Evolutionary conservation across 2,113 vertebrate species (phyloP).

Genomic region (Lasiurus cinereus): DNA sequence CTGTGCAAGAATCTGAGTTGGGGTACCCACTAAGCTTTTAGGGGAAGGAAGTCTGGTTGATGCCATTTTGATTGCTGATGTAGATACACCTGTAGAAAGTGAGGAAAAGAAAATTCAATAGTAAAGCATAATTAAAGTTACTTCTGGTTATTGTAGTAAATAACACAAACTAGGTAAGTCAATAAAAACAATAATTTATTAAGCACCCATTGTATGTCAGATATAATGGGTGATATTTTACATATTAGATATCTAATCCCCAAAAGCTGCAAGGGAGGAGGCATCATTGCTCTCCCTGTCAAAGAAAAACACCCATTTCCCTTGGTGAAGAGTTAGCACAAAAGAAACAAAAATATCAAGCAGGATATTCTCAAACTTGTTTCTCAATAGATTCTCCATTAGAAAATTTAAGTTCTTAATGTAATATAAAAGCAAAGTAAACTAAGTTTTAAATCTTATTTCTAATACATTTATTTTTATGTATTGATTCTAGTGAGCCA

Average conservation of each 20-base stretch:
- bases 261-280: neutral
- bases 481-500: neutral
- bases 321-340: neutral
- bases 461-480: conserved; percentile 17
- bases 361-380: neutral
- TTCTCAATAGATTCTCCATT: neutral
- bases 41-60: conserved; percentile 95
- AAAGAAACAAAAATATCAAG: conserved; percentile 31
- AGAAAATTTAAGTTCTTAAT: conserved; percentile 39
- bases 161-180: conserved; percentile 15
- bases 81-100: conserved; percentile 88
- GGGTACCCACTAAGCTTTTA: conserved; percentile 93
- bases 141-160: neutral
- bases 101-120: conserved; percentile 54
- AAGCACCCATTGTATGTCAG: neutral
- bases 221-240: neutral
- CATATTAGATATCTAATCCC: neutral
- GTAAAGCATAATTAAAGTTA: neutral
- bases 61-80: conserved; percentile 94
- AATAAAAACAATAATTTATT: conserved; percentile 39
- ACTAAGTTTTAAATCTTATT: conserved; percentile 39
- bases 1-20: conserved; percentile 96
- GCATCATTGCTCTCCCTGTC: neutral
- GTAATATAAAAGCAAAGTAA: conserved; percentile 35
- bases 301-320: neutral